These are phyloP conservation scores for Linepithema humile DNA, from an alignment of 1,140 invertebrate species.

Conservation along the genomic window DNA sequence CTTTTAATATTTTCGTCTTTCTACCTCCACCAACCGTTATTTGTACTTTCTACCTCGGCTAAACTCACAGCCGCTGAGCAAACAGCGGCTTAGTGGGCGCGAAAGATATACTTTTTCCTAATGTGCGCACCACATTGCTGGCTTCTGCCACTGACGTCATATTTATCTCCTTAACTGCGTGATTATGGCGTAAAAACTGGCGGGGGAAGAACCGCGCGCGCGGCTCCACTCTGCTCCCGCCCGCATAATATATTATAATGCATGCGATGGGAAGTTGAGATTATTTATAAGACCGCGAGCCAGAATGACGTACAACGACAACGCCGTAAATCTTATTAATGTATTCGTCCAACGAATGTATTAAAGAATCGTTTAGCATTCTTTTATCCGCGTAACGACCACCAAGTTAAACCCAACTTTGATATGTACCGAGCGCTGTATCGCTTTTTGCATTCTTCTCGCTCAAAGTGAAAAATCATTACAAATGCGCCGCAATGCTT, in stretches of 20 bases:
- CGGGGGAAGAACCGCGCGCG: constrained; percentile 59
- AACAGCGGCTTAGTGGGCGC: constrained; percentile 54
- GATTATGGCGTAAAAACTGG: constrained; percentile 76
- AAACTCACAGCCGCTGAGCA: constrained; percentile 45
- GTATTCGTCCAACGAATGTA: constrained; percentile 47
- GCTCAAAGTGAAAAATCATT: constrained; percentile 31
- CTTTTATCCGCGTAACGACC: constrained; percentile 50
- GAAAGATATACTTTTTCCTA: constrained; percentile 73
- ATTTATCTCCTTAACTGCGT: constrained; percentile 80
- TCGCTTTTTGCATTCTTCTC: constrained; percentile 3
- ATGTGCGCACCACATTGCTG: constrained; percentile 68
- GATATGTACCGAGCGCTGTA: neutral
- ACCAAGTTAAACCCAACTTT: constrained; percentile 35
- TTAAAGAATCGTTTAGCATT: constrained; percentile 56
- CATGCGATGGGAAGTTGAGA: constrained; percentile 74
- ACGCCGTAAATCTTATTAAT: constrained; percentile 66
- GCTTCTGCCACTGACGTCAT: constrained; percentile 78
- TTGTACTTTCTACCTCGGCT: constrained; percentile 37
- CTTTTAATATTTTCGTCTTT: constrained; percentile 55
- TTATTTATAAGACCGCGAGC: constrained; percentile 73
- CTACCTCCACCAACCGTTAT: constrained; percentile 9
- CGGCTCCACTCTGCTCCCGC: constrained; percentile 34
- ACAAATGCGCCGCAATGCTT: neutral
- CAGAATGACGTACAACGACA: constrained; percentile 67
- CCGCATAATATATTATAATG: constrained; percentile 69